Conservation (phyloP, 2,888 invertebrate species). For the Oxystoma pomonae region DNA sequence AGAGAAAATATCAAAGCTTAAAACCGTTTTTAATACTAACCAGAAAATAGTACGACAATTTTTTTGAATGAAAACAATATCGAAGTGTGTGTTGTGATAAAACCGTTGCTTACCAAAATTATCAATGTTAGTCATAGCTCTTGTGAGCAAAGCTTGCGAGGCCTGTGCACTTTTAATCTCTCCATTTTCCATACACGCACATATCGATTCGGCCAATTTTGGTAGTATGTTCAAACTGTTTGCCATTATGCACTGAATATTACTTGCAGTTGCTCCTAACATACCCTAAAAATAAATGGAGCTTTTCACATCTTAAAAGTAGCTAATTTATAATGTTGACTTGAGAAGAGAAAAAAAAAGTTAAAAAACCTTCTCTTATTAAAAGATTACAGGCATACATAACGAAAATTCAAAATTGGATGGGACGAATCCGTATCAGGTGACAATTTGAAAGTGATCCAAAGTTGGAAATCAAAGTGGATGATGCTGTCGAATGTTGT, state of each 20-base stretch:
- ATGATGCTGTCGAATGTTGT: too few relatives aligned
- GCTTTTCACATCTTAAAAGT: constrained; percentile 61
- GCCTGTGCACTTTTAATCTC: constrained; percentile 50
- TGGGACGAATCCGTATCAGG: too few relatives aligned
- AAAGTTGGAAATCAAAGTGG: too few relatives aligned
- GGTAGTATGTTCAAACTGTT: constrained; percentile 68
- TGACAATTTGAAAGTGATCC: too few relatives aligned
- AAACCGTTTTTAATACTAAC: too few relatives aligned
- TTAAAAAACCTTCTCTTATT: constrained; percentile 62
- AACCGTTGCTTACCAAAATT: constrained; percentile 54
- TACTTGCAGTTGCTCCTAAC: constrained; percentile 62
- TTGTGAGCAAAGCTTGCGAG: constrained; percentile 54
- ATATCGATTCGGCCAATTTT: constrained; percentile 55
- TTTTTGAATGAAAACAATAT: too few relatives aligned
- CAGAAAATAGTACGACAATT: too few relatives aligned
- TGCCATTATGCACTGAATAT: constrained; percentile 69
- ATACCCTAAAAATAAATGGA: constrained; percentile 62
- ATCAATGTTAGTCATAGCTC: constrained; percentile 52
- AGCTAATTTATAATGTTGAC: constrained; percentile 46
- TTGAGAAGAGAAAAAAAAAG: too few relatives aligned
- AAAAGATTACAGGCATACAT: too few relatives aligned
- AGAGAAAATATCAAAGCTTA: too few relatives aligned
- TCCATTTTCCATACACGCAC: constrained; percentile 51
- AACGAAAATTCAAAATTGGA: too few relatives aligned
- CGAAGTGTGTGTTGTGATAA: too few relatives aligned